A percentile compares a stretch with the other conserved stretches of the same genome.
phyloP scores from a whole-genome alignment of 2,113 vertebrate species.

The Galbula dea region DNA sequence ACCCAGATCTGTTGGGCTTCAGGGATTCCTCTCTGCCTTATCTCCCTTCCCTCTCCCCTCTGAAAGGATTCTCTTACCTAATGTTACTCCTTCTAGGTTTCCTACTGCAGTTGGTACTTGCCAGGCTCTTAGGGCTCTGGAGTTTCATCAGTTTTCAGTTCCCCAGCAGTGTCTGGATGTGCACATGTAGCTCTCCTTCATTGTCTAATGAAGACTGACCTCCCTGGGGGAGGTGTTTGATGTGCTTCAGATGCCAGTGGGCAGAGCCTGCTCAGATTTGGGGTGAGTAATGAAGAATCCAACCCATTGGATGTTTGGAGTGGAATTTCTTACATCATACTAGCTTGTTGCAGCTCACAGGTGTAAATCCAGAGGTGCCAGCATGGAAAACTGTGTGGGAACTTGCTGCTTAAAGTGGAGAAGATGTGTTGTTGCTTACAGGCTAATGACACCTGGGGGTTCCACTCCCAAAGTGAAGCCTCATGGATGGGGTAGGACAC shows the following conservation, averaged over 20 bases:
- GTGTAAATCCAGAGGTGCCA: neutral
- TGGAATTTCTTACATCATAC: neutral
- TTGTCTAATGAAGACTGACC: too few species aligned
- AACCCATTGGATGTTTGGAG: neutral
- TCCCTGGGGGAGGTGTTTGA: neutral
- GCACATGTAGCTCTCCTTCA: neutral
- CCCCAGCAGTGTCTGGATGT: neutral
- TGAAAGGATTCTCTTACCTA: rapidly evolving
- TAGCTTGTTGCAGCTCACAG: neutral
- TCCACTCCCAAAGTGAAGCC: neutral
- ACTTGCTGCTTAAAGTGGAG: neutral
- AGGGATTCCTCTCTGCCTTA: neutral
- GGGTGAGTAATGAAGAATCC: neutral
- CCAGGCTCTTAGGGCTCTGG: neutral
- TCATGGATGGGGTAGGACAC: neutral
- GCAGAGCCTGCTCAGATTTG: neutral
- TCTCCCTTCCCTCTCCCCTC: neutral
- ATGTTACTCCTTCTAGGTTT: rapidly evolving
- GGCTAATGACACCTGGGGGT: neutral
- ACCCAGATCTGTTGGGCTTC: neutral
- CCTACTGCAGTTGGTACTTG: too few species aligned
- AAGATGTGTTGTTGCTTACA: neutral
- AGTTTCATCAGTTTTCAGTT: neutral
- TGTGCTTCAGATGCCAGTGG: neutral
- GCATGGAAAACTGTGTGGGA: neutral